Conservation (phyloP, 2,113 vertebrate genomes). For the Pavo muticus region DNA sequence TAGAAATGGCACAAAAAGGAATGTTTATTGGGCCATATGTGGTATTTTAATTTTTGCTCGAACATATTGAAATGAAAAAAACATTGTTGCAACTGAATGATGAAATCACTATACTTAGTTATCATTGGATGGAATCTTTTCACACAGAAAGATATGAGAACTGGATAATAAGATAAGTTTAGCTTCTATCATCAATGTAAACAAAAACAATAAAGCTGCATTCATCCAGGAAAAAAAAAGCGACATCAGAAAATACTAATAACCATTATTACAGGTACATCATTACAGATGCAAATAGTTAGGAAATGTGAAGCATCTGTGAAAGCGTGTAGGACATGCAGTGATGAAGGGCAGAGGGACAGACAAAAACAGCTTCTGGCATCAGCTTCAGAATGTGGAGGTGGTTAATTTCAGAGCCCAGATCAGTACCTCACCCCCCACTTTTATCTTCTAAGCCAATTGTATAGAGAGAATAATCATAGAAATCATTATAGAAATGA, state of each 20-base stretch:
- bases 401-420: constrained; percentile 85
- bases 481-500: constrained; percentile 18
- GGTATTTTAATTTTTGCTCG: not conserved
- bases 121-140: not conserved
- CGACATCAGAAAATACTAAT: not conserved
- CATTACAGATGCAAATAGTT: constrained; percentile 40
- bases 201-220: constrained; percentile 15
- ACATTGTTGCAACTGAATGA: not conserved
- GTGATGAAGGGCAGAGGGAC: constrained; percentile 70
- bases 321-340: constrained; percentile 69
- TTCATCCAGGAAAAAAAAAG: not conserved
- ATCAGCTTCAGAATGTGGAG: constrained; percentile 96
- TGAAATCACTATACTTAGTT: not conserved
- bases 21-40: not conserved
- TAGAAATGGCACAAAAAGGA: not conserved
- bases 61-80: constrained; percentile 12
- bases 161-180: not conserved
- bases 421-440: constrained; percentile 25
- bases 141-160: not conserved
- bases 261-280: constrained; percentile 11
- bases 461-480: constrained; percentile 48
- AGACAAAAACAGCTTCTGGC: constrained; percentile 92
- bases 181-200: constrained; percentile 18
- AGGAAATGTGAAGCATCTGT: constrained; percentile 64
- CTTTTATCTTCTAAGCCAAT: constrained; percentile 76